These are phyloP conservation scores for Proteles cristata DNA, from an alignment of 2,113 vertebrate genomes.

Conservation along the genomic window DNA sequence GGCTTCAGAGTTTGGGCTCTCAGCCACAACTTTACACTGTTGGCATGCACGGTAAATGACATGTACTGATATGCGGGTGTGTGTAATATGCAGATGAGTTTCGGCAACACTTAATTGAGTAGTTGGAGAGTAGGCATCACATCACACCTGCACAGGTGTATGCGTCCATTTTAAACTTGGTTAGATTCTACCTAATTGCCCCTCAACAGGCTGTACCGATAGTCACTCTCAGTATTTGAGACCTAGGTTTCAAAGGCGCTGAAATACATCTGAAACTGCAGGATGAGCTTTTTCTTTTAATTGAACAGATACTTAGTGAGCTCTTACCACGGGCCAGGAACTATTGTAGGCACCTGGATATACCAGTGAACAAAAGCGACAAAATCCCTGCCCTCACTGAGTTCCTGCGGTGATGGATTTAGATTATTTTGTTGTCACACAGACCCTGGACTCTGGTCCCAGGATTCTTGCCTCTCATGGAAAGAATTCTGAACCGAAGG, in stretches of 20 bases:
- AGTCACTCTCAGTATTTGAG: not conserved
- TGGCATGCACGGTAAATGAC: rapidly evolving
- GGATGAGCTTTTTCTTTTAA: not conserved
- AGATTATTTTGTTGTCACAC: not conserved
- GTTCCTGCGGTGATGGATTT: not conserved
- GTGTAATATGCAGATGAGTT: too few species aligned
- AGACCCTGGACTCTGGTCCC: not conserved
- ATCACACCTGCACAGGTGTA: not conserved
- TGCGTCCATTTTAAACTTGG: not conserved
- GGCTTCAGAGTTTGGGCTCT: not conserved
- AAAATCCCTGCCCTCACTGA: too few species aligned
- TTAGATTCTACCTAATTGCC: not conserved
- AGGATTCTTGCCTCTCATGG: not conserved
- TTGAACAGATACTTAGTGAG: not conserved
- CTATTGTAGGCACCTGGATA: not conserved
- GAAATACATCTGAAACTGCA: not conserved
- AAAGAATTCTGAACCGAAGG: not conserved
- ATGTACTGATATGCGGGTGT: not conserved
- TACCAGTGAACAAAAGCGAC: not conserved
- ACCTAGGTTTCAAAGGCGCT: not conserved
- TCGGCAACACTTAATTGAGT: not conserved
- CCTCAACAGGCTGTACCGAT: not conserved
- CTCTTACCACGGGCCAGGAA: not conserved
- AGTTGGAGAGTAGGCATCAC: not conserved
- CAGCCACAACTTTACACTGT: not conserved